These are phyloP conservation scores for Fragariocoptes setiger DNA, from an alignment of 1,140 invertebrate species.

Conservation along the genomic window DNA sequence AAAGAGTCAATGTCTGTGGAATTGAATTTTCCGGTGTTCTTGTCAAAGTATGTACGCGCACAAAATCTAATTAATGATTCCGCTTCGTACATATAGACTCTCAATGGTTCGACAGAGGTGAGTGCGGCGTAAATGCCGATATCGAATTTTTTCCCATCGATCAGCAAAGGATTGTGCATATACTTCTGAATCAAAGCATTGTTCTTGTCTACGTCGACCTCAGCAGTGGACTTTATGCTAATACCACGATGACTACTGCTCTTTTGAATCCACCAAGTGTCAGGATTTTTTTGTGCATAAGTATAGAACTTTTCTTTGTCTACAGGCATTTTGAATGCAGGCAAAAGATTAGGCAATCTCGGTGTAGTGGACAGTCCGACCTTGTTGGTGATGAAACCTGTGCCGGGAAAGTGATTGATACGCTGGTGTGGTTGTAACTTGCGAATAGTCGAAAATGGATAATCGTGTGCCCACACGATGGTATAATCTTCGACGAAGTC, in stretches of 20 bases:
- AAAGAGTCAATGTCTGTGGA: slow-evolving; percentile 47
- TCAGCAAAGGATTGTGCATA: slow-evolving; percentile 13
- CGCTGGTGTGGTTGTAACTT: background rate
- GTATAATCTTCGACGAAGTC: background rate
- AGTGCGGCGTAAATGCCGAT: slow-evolving; percentile 76
- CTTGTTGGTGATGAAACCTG: slow-evolving; percentile 77
- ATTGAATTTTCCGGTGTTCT: slow-evolving; percentile 39
- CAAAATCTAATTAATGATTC: slow-evolving; percentile 75
- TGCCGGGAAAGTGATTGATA: slow-evolving; percentile 75
- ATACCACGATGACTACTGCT: slow-evolving; percentile 69
- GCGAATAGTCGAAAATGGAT: background rate
- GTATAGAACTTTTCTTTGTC: slow-evolving; percentile 33
- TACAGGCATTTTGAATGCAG: slow-evolving; percentile 52
- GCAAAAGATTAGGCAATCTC: slow-evolving; percentile 36
- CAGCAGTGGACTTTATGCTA: slow-evolving; percentile 30
- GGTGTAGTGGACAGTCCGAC: slow-evolving; percentile 46
- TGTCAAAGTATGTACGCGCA: slow-evolving; percentile 41
- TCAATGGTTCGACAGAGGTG: slow-evolving; percentile 58
- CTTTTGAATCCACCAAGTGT: slow-evolving; percentile 57
- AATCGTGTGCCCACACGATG: background rate
- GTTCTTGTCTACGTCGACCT: slow-evolving; percentile 34
- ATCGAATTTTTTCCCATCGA: slow-evolving; percentile 47
- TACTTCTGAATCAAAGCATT: slow-evolving; percentile 15
- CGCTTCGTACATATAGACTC: slow-evolving; percentile 57
- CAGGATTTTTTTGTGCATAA: slow-evolving; percentile 26